Percentiles rank a stretch among this genome's conserved stretches.
phyloP scores from a whole-genome alignment of 2,797 vertebrate genomes.

The Etheostoma nigrum region DNA sequence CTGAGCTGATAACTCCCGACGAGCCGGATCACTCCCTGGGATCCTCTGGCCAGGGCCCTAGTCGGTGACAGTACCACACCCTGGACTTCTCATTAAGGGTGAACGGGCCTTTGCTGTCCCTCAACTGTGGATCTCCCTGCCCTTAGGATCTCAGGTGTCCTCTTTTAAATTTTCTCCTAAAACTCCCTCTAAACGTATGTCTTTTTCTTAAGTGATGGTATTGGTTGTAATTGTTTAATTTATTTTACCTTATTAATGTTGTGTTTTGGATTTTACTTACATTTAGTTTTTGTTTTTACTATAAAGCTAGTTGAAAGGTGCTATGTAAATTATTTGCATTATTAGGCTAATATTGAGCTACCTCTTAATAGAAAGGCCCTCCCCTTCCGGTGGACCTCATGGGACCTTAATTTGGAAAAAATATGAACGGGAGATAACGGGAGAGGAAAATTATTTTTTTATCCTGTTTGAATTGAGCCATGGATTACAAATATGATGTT shows the following conservation, averaged over 20 bases:
- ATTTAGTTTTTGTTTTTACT: background rate
- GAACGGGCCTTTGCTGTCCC: background rate
- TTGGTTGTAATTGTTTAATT: background rate
- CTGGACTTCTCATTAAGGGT: background rate
- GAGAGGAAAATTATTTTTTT: too few relatives aligned
- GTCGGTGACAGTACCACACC: background rate
- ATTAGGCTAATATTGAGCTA: conserved; percentile 17
- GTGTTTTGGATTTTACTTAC: background rate
- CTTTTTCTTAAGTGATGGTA: background rate
- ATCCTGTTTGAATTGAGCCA: too few relatives aligned
- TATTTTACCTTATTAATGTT: background rate
- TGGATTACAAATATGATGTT: too few relatives aligned
- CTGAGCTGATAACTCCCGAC: background rate
- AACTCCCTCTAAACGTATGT: background rate
- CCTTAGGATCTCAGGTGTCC: background rate
- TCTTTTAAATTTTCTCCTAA: background rate
- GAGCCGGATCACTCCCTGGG: background rate
- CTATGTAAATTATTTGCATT: background rate
- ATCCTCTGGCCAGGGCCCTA: background rate
- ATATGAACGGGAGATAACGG: too few relatives aligned
- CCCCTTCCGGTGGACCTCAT: too few relatives aligned
- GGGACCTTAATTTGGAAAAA: too few relatives aligned
- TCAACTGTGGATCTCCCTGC: background rate
- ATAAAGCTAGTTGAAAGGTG: background rate
- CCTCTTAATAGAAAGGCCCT: background rate